These are phyloP conservation scores for Diarsia brunnea DNA, from an alignment of 2,888 invertebrate species.

Conservation along the genomic window DNA sequence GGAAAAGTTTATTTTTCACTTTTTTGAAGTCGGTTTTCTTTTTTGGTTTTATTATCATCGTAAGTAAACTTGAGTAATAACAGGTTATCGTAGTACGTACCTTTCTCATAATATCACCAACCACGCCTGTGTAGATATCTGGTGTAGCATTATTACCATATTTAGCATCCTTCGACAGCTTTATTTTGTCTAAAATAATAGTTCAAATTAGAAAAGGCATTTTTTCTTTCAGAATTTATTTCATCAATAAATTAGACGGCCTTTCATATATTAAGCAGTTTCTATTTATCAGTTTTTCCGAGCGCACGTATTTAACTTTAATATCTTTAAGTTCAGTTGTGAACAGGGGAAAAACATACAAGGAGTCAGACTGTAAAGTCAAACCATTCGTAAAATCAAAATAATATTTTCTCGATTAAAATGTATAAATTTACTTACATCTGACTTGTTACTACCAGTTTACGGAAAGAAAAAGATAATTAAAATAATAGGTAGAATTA, in stretches of 20 bases:
- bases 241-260: neutral
- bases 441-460: neutral
- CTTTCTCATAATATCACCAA: conserved; percentile 96
- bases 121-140: conserved; percentile 97
- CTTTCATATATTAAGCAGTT: no score
- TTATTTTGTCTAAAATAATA: conserved; percentile 93
- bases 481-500: neutral
- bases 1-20: no score
- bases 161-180: conserved; percentile 95
- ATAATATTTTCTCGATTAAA: conserved; percentile 7
- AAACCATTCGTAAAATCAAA: neutral
- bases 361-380: neutral
- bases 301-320: neutral
- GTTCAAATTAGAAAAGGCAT: neutral
- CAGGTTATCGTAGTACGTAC: conserved; percentile 83
- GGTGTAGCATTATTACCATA: conserved; percentile 95
- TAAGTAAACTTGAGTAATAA: neutral
- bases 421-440: neutral
- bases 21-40: no score
- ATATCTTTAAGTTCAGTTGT: neutral
- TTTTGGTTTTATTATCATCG: no score
- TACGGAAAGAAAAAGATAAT: neutral
- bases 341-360: neutral
- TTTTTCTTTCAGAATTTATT: no score
- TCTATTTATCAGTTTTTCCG: neutral